Evolutionary conservation across 1,140 invertebrate species (phyloP).

Genomic region (Drosophila obscura): DNA sequence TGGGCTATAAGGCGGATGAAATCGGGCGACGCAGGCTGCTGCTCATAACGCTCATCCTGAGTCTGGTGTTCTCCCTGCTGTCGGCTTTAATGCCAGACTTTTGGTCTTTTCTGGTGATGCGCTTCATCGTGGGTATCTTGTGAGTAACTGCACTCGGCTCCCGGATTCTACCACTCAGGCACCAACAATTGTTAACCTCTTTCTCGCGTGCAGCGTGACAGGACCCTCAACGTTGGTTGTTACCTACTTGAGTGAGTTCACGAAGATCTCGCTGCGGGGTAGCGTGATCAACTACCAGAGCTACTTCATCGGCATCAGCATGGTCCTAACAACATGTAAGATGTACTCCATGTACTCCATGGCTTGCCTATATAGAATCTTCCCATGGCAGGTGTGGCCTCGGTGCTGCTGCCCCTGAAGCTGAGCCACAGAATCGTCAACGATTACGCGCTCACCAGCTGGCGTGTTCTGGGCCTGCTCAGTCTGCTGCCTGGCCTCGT

Average conservation of each 20-base stretch:
- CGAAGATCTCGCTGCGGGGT: constrained; percentile 36
- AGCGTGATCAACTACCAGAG: constrained; percentile 21
- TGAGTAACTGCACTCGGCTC: too few species aligned
- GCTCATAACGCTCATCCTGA: neutral
- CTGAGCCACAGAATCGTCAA: neutral
- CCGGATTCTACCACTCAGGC: too few species aligned
- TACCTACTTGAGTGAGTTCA: constrained; percentile 59
- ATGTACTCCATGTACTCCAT: neutral
- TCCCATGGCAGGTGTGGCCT: constrained; percentile 15
- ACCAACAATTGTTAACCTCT: neutral
- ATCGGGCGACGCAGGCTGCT: constrained; percentile 51
- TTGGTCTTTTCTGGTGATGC: constrained; percentile 44
- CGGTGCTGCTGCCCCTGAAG: neutral
- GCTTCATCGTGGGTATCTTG: constrained; percentile 28
- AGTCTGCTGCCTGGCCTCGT: constrained; percentile 33
- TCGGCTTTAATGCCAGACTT: constrained; percentile 53
- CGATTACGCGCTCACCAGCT: constrained; percentile 4
- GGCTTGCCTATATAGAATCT: neutral
- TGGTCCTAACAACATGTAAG: constrained; percentile 51
- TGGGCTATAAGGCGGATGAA: constrained; percentile 42
- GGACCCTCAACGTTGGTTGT: constrained; percentile 1
- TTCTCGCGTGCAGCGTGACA: constrained; percentile 23
- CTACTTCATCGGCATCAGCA: constrained; percentile 37
- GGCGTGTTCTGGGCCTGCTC: constrained; percentile 30
- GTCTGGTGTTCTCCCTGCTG: constrained; percentile 6